These are phyloP conservation scores for Microctenopoma lineatum DNA, from an alignment of 2,797 vertebrate genomes.

Conservation along the genomic window DNA sequence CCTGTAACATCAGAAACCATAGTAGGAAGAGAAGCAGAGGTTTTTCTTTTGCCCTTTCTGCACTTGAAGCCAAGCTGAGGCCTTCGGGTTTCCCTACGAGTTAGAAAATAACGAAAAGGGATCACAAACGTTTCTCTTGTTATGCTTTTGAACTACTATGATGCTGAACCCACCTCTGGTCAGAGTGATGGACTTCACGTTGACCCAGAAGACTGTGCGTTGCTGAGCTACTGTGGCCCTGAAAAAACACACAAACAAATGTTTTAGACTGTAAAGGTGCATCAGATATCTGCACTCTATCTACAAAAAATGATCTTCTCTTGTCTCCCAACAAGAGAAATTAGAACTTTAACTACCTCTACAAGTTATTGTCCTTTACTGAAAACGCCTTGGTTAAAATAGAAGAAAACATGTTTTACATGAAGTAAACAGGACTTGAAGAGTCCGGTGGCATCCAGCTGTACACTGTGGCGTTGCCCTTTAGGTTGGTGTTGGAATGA, in stretches of 20 bases:
- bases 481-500: slow-evolving; percentile 75
- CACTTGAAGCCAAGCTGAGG: slow-evolving; percentile 22
- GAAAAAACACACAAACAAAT: slow-evolving; percentile 19
- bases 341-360: background rate
- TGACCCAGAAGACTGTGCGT: slow-evolving; percentile 73
- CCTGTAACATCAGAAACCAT: slow-evolving; percentile 41
- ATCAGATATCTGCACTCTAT: background rate
- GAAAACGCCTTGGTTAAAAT: background rate
- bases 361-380: too few species aligned
- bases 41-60: slow-evolving; percentile 22
- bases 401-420: slow-evolving; percentile 41
- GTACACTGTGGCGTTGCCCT: slow-evolving; percentile 70
- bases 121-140: background rate
- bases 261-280: background rate
- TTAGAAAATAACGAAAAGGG: background rate
- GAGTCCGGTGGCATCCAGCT: slow-evolving; percentile 69
- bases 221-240: slow-evolving; percentile 79
- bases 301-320: too few species aligned
- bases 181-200: slow-evolving; percentile 72
- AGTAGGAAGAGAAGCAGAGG: slow-evolving; percentile 33
- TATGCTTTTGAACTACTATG: background rate
- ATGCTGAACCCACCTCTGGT: slow-evolving; percentile 53
- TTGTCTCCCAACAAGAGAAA: background rate
- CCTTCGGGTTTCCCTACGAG: slow-evolving; percentile 19
- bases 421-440: slow-evolving; percentile 58